Percentiles rank a stretch among this genome's conserved stretches.
phyloP scores from a whole-genome alignment of 2,888 invertebrate species.

The Lepetodrilus schrolli region DNA sequence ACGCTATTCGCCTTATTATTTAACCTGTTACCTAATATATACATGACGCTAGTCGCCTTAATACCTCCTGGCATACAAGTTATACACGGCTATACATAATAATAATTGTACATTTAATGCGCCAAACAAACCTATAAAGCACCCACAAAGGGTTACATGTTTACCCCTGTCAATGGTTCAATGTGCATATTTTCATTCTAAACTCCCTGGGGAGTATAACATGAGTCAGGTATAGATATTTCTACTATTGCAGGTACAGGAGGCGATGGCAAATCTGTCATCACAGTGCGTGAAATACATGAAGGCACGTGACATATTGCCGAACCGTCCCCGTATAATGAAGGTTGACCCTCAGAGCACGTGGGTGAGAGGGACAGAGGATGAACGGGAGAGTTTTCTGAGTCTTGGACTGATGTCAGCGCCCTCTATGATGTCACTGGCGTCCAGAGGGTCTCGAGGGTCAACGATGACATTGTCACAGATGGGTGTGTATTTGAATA shows the following conservation, averaged over 20 bases:
- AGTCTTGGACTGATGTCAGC: background rate
- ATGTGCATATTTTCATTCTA: too few species aligned
- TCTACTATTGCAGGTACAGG: constrained; percentile 45
- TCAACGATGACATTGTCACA: background rate
- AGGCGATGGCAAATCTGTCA: constrained; percentile 54
- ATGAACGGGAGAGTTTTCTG: constrained; percentile 29
- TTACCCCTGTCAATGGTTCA: too few species aligned
- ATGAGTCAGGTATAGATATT: too few species aligned
- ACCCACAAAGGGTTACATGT: too few species aligned
- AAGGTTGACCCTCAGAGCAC: constrained; percentile 33
- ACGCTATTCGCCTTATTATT: too few species aligned
- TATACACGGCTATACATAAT: too few species aligned
- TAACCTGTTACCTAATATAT: too few species aligned
- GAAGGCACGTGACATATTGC: constrained; percentile 47
- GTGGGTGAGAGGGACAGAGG: constrained; percentile 31
- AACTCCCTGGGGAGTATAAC: too few species aligned
- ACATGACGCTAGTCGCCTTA: too few species aligned
- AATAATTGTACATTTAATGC: too few species aligned
- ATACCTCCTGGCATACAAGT: too few species aligned
- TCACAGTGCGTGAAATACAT: constrained; percentile 54
- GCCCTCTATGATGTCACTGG: constrained; percentile 7
- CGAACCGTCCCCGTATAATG: constrained; percentile 43
- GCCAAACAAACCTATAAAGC: too few species aligned
- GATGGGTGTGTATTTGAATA: background rate
- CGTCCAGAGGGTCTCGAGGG: background rate